Conservation (phyloP, 2,113 vertebrate species). For the Hyla sarda region DNA sequence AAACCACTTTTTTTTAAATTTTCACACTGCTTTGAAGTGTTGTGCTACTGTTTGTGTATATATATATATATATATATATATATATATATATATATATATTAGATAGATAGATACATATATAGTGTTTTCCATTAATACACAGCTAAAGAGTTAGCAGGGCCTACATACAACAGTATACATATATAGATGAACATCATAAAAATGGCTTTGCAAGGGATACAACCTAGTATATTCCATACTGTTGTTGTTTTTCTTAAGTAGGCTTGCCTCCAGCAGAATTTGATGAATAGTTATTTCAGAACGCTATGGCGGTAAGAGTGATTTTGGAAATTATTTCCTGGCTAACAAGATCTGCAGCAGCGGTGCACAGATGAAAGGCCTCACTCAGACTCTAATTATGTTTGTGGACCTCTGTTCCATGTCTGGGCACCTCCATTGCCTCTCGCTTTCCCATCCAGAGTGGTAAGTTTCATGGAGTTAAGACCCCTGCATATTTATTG, state of each 20-base stretch:
- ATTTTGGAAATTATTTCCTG: constrained; percentile 36
- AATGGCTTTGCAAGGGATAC: background rate
- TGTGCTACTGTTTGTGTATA: too few relatives aligned
- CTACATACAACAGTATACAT: too few relatives aligned
- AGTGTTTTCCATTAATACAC: too few relatives aligned
- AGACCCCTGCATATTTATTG: too few relatives aligned
- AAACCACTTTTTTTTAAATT: too few relatives aligned
- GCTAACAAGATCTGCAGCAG: background rate
- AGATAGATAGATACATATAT: too few relatives aligned
- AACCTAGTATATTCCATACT: background rate
- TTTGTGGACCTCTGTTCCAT: constrained; percentile 27
- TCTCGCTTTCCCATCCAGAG: background rate
- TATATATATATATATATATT: too few relatives aligned
- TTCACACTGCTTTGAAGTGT: too few relatives aligned
- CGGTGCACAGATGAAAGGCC: constrained; percentile 26
- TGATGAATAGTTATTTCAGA: constrained; percentile 31
- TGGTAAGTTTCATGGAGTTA: background rate
- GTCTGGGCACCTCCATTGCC: constrained; percentile 13
- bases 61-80: too few relatives aligned
- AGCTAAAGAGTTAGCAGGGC: too few relatives aligned
- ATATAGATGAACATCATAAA: background rate
- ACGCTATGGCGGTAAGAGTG: background rate
- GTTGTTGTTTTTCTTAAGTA: constrained; percentile 1
- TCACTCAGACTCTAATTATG: constrained; percentile 32
- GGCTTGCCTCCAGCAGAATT: background rate